Evolutionary conservation across 2,113 vertebrate species (phyloP), one percentile per base, ranked within the genome.

Genomic region (Gallinago paraguaiae): DNA sequence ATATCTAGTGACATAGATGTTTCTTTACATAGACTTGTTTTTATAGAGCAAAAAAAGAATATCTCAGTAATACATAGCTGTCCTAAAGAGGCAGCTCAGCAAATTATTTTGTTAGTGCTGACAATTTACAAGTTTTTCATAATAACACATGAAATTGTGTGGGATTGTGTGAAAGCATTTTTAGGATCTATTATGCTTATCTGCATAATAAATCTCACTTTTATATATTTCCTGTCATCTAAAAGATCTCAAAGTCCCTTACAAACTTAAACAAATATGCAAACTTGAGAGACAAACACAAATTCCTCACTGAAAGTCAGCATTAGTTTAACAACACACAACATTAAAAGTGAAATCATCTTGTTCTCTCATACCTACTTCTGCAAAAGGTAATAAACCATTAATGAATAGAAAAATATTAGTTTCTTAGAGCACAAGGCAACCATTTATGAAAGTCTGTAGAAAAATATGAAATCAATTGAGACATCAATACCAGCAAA

Each of bases 21-120:
- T 93, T 81, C 64, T 92, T 92, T 88, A 87, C 59, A 53, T 1
- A 81, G 80, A 46, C 30, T 51, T 69, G 25, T 75, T 77, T 93
- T 89, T 92, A 94, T 48, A 91, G 71, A 48, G 28, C 22, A 91
- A 76, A 96, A 96, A 90, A 83, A 22, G 2, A 92, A 17, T 83
- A 41, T 57, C 63, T 81, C 68, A 70, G 30, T 80, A 86, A 90
- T 78, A 46, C 51, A 64, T 51, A 86, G 14, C 31, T 93, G 24
- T 85, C 75, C 91, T 86, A 78, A 93, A 92, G n/a, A 92, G n/a
- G 76, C 45, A 94, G 79, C 48, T 92, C 68, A 96, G 85, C 82
- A 89, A 93, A 79, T 91, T 84, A 75, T 87, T 91, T 86, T 85
- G 35, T 89, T 95, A 88, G 46, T 57, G 70, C 35, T 91, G 74